Conservation (phyloP, 2,888 invertebrate species). For the Polydrusus cervinus region DNA sequence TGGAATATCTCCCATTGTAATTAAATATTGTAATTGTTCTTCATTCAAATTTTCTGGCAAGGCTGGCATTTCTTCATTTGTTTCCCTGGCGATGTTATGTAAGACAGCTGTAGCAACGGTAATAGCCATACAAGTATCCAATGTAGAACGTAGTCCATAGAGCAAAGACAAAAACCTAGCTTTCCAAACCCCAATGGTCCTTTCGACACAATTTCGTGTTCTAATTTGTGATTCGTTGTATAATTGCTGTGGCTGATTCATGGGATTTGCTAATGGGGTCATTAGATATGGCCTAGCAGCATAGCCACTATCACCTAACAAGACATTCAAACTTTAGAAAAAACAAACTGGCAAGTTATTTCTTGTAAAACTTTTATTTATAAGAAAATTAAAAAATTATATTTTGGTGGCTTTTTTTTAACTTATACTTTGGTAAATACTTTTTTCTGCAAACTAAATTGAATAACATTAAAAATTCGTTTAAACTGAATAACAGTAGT, state of each 20-base stretch:
- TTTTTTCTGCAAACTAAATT: too few species aligned
- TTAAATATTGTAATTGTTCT: slow-evolving; percentile 19
- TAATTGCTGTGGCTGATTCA: not conserved
- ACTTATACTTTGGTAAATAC: too few species aligned
- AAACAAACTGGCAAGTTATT: too few species aligned
- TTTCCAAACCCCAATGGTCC: slow-evolving; percentile 18
- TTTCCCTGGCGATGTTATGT: slow-evolving; percentile 17
- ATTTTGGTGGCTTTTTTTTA: too few species aligned
- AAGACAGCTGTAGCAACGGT: slow-evolving; percentile 21
- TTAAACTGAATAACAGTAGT: too few species aligned
- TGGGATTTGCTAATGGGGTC: slow-evolving; percentile 4
- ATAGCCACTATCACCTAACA: slow-evolving; percentile 29
- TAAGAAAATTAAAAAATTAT: too few species aligned
- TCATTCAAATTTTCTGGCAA: slow-evolving; percentile 15
- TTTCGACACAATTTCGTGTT: slow-evolving; percentile 2
- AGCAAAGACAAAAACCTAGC: not conserved
- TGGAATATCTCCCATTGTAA: slow-evolving; percentile 23
- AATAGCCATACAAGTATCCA: not conserved
- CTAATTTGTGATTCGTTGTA: slow-evolving; percentile 20
- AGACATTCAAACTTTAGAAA: not conserved
- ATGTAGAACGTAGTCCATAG: slow-evolving; percentile 11
- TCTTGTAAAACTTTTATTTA: too few species aligned
- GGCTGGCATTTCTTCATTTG: slow-evolving; percentile 7
- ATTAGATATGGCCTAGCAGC: not conserved
- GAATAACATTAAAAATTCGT: too few species aligned